Conservation (phyloP, 2,888 invertebrate species). For the Spodoptera exigua region DNA sequence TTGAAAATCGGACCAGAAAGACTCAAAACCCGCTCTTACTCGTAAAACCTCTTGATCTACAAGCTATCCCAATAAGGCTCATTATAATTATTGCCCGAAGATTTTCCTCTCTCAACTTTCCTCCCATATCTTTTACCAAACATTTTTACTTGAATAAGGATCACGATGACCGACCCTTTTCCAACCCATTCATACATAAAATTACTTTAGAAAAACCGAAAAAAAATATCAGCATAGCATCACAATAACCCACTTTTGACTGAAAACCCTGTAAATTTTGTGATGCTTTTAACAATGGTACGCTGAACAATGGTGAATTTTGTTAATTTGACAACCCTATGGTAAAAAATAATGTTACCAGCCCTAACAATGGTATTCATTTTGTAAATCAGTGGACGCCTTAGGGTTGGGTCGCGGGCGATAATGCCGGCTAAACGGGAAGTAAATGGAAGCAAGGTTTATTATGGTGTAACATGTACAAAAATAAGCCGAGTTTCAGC, state of each 20-base stretch:
- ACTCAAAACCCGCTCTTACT: too few relatives aligned
- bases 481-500: too few relatives aligned
- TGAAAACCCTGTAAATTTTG: slow-evolving; percentile 9
- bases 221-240: background rate
- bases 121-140: too few relatives aligned
- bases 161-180: background rate
- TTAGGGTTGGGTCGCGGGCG: background rate
- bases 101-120: too few relatives aligned
- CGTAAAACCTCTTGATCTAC: too few relatives aligned
- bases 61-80: too few relatives aligned
- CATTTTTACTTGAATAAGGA: too few relatives aligned
- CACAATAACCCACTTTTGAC: background rate
- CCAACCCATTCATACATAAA: slow-evolving; percentile 5
- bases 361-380: slow-evolving; percentile 16
- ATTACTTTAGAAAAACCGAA: background rate
- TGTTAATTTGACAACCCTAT: slow-evolving; percentile 24
- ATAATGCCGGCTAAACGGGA: too few relatives aligned
- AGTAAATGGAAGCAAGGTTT: too few relatives aligned
- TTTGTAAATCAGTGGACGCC: slow-evolving; percentile 4
- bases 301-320: slow-evolving; percentile 24
- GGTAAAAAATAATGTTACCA: background rate
- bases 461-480: too few relatives aligned
- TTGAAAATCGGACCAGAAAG: too few relatives aligned
- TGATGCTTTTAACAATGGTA: slow-evolving; percentile 6
- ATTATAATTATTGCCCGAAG: too few relatives aligned